Evolutionary conservation across 2,113 vertebrate species (phyloP).

Genomic region (Hassar affinis): DNA sequence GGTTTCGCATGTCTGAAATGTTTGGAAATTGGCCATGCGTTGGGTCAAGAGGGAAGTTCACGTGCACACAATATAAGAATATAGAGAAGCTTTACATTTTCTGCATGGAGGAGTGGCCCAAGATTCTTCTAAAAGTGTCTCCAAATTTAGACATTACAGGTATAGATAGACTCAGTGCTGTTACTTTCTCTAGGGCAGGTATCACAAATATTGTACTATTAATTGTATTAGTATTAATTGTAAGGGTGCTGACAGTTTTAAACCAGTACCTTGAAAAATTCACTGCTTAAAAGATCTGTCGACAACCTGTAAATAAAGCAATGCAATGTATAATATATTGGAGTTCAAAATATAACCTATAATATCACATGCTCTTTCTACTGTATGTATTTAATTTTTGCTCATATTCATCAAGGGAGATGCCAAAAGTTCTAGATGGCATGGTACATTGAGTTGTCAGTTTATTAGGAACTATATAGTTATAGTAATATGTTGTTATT

Average conservation of each 20-base stretch:
- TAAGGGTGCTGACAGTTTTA: background rate
- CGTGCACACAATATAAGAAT: background rate
- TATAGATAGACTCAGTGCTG: no score
- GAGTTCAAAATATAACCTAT: no score
- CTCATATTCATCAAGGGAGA: background rate
- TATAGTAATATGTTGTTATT: conserved; percentile 5
- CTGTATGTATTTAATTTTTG: background rate
- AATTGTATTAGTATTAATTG: background rate
- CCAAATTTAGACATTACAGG: background rate
- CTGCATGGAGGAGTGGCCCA: background rate
- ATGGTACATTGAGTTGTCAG: background rate
- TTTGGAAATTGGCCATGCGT: background rate
- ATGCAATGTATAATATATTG: background rate
- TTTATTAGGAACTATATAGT: background rate
- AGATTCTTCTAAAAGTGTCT: background rate
- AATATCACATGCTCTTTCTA: background rate
- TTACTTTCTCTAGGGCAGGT: background rate
- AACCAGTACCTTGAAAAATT: background rate
- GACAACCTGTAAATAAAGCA: no score
- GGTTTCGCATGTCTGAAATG: background rate
- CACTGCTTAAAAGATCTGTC: background rate
- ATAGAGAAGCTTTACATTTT: background rate
- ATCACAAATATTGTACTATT: background rate
- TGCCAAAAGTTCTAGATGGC: background rate
- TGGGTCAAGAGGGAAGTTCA: background rate